Conservation (phyloP, 2,888 invertebrate genomes). For the Lycophotia porphyrea region DNA sequence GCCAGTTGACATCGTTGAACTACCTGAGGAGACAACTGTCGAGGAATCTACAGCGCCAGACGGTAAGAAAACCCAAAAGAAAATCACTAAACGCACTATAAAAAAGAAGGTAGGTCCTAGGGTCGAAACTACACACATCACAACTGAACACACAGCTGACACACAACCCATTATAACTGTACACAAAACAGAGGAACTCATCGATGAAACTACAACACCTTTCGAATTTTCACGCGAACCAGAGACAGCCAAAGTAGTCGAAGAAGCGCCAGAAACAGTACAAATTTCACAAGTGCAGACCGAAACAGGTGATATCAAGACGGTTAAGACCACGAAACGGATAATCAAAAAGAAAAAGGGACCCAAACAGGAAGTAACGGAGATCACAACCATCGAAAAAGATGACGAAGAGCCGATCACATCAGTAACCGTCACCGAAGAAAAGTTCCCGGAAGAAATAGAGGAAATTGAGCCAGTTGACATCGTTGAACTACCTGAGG, state of each 20-base stretch:
- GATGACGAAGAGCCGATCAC: neutral
- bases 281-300: constrained; percentile 59
- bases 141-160: constrained; percentile 43
- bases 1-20: neutral
- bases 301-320: constrained; percentile 69
- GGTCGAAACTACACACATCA: constrained; percentile 51
- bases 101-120: neutral
- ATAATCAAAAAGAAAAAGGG: too few relatives aligned
- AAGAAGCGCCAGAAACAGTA: constrained; percentile 55
- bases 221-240: neutral
- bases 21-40: neutral
- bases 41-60: neutral
- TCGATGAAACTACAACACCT: constrained; percentile 31
- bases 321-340: too few relatives aligned
- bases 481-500: neutral
- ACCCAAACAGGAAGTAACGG: too few relatives aligned
- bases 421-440: constrained; percentile 21
- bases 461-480: neutral
- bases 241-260: neutral
- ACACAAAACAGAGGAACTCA: constrained; percentile 43
- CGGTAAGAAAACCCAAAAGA: constrained; percentile 50
- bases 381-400: too few relatives aligned
- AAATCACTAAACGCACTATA: constrained; percentile 18
- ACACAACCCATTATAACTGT: constrained; percentile 28
- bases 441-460: neutral